Base-by-base conservation (phyloP, 2,888 invertebrate species). In the Phyllotreta striolata region DNA sequence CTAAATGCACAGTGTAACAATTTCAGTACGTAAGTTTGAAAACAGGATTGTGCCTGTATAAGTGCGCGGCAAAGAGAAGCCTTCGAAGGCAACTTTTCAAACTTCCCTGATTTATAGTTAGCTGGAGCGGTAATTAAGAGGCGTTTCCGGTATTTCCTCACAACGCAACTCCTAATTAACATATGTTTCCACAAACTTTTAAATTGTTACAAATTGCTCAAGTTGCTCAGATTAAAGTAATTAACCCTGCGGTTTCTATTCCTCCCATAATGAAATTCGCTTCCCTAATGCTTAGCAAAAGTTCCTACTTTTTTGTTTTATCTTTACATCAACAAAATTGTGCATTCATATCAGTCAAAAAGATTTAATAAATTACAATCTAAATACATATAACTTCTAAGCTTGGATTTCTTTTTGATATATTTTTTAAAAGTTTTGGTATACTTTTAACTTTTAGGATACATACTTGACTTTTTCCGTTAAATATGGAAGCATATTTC, bases 121-220 rank as follows among this genome's bases (percentile, higher is more conserved):
- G 77, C 77, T 79, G 77, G 75, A 74, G 68, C 69, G 70, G 73
- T 78, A 79, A 80, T 81, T 80, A 79, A 77, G 78, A 77, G 74
- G 72, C 75, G 73, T 74, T 79, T 78, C 76, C 77, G 74, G 73
- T 75, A 74, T 75, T 78, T 78, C 75, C 77, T 77, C 77, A 80
- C 79, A 80, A 78, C 77, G 77, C 75, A 79, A 79, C 78, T 79
- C 78, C 74, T 81, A 80, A 81, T 81, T 81, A 81, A 78, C 80
- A 81, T 81, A 80, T 81, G 79, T 78, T 73, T 72, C 77, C 76
- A 75, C 66, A 70, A 77, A 78, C 75, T 78, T 78, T 79, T 79
- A 78, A 78, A 77, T 78, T 77, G 77, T 78, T 77, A 77, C 78
- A 79, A 79, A 79, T 79, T 79, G 77, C 79, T 70, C 67, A 78